These are phyloP conservation scores for Dinothrombium tinctorium DNA, from an alignment of 1,140 invertebrate genomes.

Conservation along the genomic window DNA sequence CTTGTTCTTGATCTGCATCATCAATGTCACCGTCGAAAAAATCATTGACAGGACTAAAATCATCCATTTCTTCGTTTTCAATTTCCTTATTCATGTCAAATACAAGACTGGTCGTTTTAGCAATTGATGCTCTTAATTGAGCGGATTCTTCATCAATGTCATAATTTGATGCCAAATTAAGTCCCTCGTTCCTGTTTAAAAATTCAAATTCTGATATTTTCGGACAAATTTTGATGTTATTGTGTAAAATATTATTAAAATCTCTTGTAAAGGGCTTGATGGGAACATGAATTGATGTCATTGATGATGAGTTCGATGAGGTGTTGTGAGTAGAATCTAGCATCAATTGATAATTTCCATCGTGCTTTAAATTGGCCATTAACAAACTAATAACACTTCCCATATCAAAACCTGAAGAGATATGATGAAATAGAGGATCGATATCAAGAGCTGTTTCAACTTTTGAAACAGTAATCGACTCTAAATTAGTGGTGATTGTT, in stretches of 20 bases:
- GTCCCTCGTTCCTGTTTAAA: no score
- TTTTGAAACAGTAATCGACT: slow-evolving; percentile 4
- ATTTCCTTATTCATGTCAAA: slow-evolving; percentile 7
- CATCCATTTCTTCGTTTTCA: slow-evolving; percentile 2
- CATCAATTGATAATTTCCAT: slow-evolving; percentile 3
- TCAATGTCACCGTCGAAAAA: background rate
- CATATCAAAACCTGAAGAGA: slow-evolving; percentile 8
- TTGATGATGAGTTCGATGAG: no score
- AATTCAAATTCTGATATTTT: no score
- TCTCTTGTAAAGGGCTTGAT: no score
- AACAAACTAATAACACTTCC: slow-evolving; percentile 9
- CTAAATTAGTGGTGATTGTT: slow-evolving; percentile 5
- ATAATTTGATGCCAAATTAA: no score
- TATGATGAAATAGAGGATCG: slow-evolving; percentile 9
- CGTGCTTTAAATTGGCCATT: slow-evolving; percentile 3
- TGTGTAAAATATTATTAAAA: no score
- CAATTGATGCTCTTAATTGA: no score
- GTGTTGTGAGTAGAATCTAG: slow-evolving; percentile 4
- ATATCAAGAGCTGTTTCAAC: slow-evolving; percentile 5
- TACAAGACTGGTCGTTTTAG: slow-evolving; percentile 1
- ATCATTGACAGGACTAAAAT: background rate
- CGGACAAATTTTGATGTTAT: no score
- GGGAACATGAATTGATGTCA: no score
- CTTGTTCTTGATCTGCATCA: background rate
- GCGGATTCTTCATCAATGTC: no score